Percentiles rank a stretch among this genome's conserved stretches.
Evolutionary conservation across 2,888 invertebrate genomes (phyloP).

Genomic region (Lepidochitona cinerea): DNA sequence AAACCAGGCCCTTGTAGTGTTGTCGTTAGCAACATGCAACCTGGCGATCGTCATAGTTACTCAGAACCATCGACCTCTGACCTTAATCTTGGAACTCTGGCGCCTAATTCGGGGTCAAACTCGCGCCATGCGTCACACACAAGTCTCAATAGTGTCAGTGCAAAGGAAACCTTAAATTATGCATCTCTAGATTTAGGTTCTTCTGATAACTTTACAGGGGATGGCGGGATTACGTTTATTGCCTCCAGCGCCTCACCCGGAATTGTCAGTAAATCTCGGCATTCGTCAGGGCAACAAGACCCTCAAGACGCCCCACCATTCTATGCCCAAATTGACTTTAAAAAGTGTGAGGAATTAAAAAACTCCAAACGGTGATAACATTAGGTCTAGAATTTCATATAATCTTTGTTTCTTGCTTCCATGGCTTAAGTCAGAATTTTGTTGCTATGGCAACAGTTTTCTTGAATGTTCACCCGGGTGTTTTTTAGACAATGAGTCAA

Average conservation of each 20-base stretch:
- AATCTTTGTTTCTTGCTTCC: no score
- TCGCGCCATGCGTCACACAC: not conserved
- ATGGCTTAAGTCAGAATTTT: no score
- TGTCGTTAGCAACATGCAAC: not conserved
- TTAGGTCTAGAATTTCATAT: no score
- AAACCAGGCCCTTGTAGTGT: not conserved
- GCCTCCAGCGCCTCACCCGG: not conserved
- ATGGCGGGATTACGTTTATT: not conserved
- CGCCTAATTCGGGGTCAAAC: not conserved
- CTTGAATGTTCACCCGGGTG: no score
- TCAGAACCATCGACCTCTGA: not conserved
- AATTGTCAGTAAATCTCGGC: not conserved
- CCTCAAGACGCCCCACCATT: conserved; percentile 36
- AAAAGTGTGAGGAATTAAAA: conserved; percentile 65
- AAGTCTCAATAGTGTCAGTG: not conserved
- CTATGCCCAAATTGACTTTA: conserved; percentile 70
- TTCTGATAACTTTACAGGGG: conserved; percentile 6
- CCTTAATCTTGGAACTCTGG: not conserved
- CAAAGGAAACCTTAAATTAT: conserved; percentile 67
- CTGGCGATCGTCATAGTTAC: conserved; percentile 6
- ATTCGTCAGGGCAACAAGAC: not conserved
- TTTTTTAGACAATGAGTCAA: no score
- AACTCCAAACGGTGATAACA: conserved; percentile 31
- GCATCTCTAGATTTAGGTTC: conserved; percentile 66
- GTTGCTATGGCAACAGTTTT: no score